A percentile compares a stretch with the other conserved stretches of the same genome.
phyloP scores from a whole-genome alignment of 2,113 vertebrate genomes.

The Chaenocephalus aceratus region DNA sequence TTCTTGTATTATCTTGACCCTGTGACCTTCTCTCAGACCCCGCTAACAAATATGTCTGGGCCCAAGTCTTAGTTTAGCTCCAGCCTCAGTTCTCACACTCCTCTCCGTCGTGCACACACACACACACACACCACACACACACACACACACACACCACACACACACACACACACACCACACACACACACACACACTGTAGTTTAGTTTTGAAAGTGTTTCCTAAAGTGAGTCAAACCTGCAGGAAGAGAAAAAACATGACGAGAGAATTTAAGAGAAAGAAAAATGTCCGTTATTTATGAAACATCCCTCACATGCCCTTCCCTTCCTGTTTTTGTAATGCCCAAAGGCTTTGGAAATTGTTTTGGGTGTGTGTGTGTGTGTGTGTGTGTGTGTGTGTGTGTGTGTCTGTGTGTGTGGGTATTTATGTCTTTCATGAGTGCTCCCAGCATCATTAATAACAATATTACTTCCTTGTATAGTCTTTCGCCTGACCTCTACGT shows the following conservation, averaged over 20 bases:
- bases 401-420: slow-evolving; percentile 21
- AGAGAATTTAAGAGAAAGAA: neutral
- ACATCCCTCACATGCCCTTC: slow-evolving; percentile 21
- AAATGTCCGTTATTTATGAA: slow-evolving; percentile 4
- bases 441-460: slow-evolving; percentile 74
- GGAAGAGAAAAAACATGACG: neutral
- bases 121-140: slow-evolving; percentile 36
- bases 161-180: neutral
- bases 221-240: neutral
- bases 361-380: too few species aligned
- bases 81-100: slow-evolving; percentile 65
- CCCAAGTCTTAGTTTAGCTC: slow-evolving; percentile 64
- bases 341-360: slow-evolving; percentile 3
- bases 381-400: slow-evolving; percentile 28
- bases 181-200: too few species aligned
- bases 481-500: slow-evolving; percentile 64
- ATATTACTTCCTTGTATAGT: slow-evolving; percentile 79
- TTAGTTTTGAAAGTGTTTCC: neutral
- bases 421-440: slow-evolving; percentile 60
- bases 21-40: slow-evolving; percentile 7
- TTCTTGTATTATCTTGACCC: slow-evolving; percentile 25
- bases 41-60: slow-evolving; percentile 61
- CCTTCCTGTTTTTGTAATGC: slow-evolving; percentile 68
- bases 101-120: slow-evolving; percentile 40
- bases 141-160: neutral